These are phyloP conservation scores for Dasysyrphus tricinctus DNA, from an alignment of 2,888 invertebrate genomes.

Conservation along the genomic window DNA sequence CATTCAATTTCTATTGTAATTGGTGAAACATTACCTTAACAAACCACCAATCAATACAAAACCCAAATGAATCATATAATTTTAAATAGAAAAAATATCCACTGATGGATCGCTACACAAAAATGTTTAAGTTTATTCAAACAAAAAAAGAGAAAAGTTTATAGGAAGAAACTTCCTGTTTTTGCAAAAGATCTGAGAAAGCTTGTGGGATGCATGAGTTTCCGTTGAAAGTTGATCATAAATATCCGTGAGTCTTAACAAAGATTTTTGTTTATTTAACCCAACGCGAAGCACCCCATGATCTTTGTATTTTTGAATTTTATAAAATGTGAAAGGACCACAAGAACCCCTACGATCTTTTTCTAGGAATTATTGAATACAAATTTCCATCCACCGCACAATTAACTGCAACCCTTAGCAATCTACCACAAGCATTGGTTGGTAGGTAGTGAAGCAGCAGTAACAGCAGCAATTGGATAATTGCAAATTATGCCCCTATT, in stretches of 20 bases:
- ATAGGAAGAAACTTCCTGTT: constrained; percentile 18
- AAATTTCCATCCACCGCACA: constrained; percentile 1
- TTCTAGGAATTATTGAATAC: constrained; percentile 4
- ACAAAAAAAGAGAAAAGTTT: neutral
- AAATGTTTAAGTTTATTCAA: neutral
- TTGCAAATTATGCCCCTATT: constrained; percentile 72
- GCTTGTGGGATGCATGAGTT: constrained; percentile 19
- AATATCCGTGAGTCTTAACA: neutral
- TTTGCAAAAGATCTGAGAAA: constrained; percentile 1
- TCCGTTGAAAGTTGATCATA: constrained; percentile 10
- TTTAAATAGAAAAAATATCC: neutral
- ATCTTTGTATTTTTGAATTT: constrained; percentile 34
- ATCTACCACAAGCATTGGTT: constrained; percentile 6
- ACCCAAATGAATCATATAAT: neutral
- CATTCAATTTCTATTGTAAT: constrained; percentile 1
- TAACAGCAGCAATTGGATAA: constrained; percentile 62
- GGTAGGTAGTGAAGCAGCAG: constrained; percentile 25
- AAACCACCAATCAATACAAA: neutral
- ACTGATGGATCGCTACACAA: neutral
- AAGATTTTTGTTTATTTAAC: constrained; percentile 41
- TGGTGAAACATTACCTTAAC: neutral
- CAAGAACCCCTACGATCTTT: constrained; percentile 8
- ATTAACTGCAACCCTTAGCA: constrained; percentile 44
- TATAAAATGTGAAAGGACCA: constrained; percentile 6
- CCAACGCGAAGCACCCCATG: constrained; percentile 39